These are phyloP conservation scores for Noturus placidus DNA, from an alignment of 2,113 vertebrate genomes.

Conservation along the genomic window DNA sequence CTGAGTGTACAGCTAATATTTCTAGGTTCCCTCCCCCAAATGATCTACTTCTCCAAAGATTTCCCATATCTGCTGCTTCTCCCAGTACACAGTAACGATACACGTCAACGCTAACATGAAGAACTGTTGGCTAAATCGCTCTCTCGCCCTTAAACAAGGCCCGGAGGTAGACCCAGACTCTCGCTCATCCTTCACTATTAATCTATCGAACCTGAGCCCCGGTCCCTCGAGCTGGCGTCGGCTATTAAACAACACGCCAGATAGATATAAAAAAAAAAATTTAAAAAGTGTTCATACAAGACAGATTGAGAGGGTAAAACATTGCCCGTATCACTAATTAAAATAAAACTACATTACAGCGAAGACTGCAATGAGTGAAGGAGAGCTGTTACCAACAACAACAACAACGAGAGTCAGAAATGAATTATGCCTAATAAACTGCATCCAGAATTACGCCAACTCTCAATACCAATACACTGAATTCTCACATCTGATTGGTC, in stretches of 20 bases:
- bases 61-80: not conserved
- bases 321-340: not conserved
- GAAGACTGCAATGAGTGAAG: not conserved
- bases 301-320: not conserved
- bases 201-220: not conserved
- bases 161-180: conserved; percentile 50
- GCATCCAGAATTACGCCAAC: too few relatives aligned
- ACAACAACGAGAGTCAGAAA: not conserved
- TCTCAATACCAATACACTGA: not conserved
- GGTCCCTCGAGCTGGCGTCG: not conserved
- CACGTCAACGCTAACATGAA: not conserved
- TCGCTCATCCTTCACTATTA: not conserved
- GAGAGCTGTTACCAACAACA: not conserved
- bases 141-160: conserved; percentile 49
- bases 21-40: not conserved
- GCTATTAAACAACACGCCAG: not conserved
- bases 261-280: too few relatives aligned
- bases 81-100: not conserved
- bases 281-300: not conserved
- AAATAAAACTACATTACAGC: not conserved
- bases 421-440: not conserved
- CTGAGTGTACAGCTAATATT: not conserved
- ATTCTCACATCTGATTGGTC: not conserved
- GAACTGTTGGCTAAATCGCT: not conserved
- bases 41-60: not conserved